Conservation (phyloP, 2,888 invertebrate genomes). For the Biston betularia region DNA sequence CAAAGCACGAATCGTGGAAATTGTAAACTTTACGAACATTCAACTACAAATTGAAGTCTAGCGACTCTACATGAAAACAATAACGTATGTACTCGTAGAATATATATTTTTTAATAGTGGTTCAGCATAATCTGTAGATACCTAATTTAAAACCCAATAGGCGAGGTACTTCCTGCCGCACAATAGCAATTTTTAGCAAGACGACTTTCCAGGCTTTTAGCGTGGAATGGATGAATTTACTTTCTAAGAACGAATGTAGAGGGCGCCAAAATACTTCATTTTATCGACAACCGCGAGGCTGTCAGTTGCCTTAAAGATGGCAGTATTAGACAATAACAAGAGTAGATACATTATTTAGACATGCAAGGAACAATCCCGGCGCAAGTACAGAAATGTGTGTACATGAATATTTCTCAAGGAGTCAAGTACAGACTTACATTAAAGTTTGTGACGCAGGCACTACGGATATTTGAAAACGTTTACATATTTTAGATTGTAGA, state of each 20-base stretch:
- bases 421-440: slow-evolving; percentile 17
- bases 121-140: slow-evolving; percentile 1
- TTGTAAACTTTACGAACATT: slow-evolving; percentile 71
- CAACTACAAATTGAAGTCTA: slow-evolving; percentile 81
- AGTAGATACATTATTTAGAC: background rate
- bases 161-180: slow-evolving; percentile 10
- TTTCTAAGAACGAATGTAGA: slow-evolving; percentile 2
- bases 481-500: slow-evolving; percentile 33
- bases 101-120: background rate
- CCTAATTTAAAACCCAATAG: slow-evolving; percentile 1
- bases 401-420: slow-evolving; percentile 1
- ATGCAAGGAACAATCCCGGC: background rate
- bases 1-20: slow-evolving; percentile 74
- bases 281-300: background rate
- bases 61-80: slow-evolving; percentile 78
- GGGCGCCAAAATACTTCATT: slow-evolving; percentile 6
- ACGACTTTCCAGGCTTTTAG: background rate
- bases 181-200: background rate
- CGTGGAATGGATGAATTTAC: background rate
- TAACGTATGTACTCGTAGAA: slow-evolving; percentile 38
- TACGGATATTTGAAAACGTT: slow-evolving; percentile 26
- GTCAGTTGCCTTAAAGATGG: background rate
- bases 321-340: background rate
- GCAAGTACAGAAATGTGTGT: slow-evolving; percentile 9
- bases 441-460: slow-evolving; percentile 38